These are phyloP conservation scores for Streptopelia turtur DNA, from an alignment of 2,797 vertebrate genomes.

Conservation along the genomic window DNA sequence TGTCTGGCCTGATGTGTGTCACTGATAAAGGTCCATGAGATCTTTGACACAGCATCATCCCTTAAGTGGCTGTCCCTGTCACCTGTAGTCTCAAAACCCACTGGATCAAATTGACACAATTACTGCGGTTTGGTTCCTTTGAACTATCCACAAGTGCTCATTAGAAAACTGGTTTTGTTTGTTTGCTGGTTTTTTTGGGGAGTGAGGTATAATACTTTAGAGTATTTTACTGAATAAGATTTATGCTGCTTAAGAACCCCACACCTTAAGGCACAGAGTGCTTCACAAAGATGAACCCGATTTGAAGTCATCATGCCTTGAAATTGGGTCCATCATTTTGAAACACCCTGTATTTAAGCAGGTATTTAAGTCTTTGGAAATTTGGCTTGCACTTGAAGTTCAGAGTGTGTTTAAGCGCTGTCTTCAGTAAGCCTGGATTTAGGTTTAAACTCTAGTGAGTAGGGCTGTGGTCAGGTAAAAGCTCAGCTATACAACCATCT, in stretches of 20 bases:
- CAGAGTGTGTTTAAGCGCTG: not conserved
- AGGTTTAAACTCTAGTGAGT: not conserved
- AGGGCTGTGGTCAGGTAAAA: not conserved
- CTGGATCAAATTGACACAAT: not conserved
- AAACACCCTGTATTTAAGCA: not conserved
- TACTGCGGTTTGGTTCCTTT: not conserved
- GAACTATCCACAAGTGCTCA: not conserved
- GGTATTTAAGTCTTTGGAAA: not conserved
- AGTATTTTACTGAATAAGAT: not conserved
- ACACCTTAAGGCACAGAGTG: not conserved
- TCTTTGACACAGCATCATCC: not conserved
- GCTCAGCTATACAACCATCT: not conserved
- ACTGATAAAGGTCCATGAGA: not conserved
- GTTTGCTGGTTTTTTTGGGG: not conserved
- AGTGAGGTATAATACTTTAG: not conserved
- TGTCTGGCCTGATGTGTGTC: not conserved
- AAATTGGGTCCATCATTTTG: too few relatives aligned
- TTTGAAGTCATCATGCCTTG: too few relatives aligned
- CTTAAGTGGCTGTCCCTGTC: not conserved
- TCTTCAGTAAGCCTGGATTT: not conserved
- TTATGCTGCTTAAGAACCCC: not conserved
- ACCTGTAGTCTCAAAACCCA: not conserved
- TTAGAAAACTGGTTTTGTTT: not conserved
- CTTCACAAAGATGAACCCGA: too few relatives aligned
- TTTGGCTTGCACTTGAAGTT: not conserved